Conservation (phyloP, 2,888 invertebrate species). For the Brenthis daphne region DNA sequence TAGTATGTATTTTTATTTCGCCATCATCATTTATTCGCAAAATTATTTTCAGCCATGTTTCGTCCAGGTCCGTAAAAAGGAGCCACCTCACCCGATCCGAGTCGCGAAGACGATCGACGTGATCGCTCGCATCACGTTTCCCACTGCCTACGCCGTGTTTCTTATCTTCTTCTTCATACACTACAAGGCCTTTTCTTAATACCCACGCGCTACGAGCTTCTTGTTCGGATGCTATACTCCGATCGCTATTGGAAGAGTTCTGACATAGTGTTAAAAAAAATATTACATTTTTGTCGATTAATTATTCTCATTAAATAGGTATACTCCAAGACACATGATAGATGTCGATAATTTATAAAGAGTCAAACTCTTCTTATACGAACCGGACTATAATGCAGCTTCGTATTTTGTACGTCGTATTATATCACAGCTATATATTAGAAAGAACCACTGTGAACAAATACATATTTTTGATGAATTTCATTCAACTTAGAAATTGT, state of each 20-base stretch:
- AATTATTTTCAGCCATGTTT: constrained; percentile 86
- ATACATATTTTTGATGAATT: constrained; percentile 54
- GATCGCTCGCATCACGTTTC: constrained; percentile 96
- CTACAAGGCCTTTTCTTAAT: constrained; percentile 92
- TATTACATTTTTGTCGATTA: neutral
- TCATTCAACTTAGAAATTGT: constrained; percentile 61
- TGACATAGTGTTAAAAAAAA: neutral
- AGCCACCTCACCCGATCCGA: constrained; percentile 95
- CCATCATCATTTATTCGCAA: constrained; percentile 71
- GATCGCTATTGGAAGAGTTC: constrained; percentile 4
- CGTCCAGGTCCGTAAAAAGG: constrained; percentile 94
- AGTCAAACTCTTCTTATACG: neutral
- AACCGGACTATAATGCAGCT: constrained; percentile 47
- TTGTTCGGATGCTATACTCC: constrained; percentile 50
- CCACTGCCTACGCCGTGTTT: constrained; percentile 95
- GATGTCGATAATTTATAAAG: neutral
- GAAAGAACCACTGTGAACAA: constrained; percentile 47
- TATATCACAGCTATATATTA: constrained; percentile 57
- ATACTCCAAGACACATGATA: neutral
- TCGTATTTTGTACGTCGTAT: constrained; percentile 52
- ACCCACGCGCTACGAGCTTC: constrained; percentile 57
- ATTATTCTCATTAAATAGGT: neutral
- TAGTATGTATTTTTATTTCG: constrained; percentile 45
- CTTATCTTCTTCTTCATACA: constrained; percentile 97
- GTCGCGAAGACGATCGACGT: constrained; percentile 97